These are phyloP conservation scores for Drosophila pandora DNA, from an alignment of 1,140 invertebrate species.

Conservation along the genomic window DNA sequence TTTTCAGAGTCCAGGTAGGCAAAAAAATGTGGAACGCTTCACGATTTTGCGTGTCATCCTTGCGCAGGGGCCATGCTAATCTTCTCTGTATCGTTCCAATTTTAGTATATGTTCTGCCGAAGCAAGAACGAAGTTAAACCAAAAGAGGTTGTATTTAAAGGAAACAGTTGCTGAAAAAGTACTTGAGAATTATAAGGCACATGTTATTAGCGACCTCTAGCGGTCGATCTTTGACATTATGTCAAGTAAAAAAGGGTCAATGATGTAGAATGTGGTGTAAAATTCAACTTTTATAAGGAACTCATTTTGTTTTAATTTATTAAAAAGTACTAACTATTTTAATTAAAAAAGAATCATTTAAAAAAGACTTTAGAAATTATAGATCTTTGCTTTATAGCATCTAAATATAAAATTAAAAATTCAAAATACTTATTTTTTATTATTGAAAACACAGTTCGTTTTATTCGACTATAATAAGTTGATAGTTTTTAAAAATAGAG, in stretches of 20 bases:
- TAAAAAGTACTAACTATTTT: not conserved
- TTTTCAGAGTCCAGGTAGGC: not conserved
- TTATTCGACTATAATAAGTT: conserved; percentile 62
- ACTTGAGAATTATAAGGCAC: conserved; percentile 47
- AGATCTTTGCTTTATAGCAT: not conserved
- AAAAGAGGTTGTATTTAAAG: conserved; percentile 80
- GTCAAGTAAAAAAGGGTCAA: no score
- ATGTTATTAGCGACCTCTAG: conserved; percentile 16
- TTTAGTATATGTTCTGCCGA: conserved; percentile 92
- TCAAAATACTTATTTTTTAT: not conserved
- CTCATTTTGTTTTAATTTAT: not conserved
- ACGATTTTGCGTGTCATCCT: conserved; percentile 96
- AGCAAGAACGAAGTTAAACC: conserved; percentile 89
- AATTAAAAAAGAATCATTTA: not conserved
- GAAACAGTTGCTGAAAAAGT: accelerated
- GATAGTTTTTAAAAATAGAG: conserved; percentile 68
- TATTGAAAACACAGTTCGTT: conserved; percentile 67
- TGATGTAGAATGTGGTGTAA: no score
- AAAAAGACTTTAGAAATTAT: not conserved
- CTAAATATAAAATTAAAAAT: no score
- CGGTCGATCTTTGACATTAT: not conserved
- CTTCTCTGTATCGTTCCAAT: conserved; percentile 96
- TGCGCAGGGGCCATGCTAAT: conserved; percentile 97
- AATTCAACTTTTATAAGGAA: no score
- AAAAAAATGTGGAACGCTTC: conserved; percentile 93